Evolutionary conservation across 2,888 invertebrate species (phyloP).

Genomic region (Sipha maydis): DNA sequence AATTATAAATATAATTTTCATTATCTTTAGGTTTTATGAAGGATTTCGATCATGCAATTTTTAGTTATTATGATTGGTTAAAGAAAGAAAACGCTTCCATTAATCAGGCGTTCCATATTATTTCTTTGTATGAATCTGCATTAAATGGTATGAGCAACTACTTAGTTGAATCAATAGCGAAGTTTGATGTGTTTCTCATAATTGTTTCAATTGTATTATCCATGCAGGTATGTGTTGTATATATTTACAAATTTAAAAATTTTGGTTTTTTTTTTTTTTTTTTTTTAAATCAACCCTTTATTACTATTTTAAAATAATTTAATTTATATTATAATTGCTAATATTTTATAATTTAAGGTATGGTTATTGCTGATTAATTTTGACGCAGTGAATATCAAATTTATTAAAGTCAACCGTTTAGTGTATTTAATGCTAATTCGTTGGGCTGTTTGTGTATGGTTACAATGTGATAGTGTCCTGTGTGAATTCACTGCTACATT

Average conservation of each 20-base stretch:
- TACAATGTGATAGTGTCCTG: constrained; percentile 55
- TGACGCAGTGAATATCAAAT: constrained; percentile 36
- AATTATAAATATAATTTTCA: background rate
- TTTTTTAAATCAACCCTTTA: background rate
- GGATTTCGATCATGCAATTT: constrained; percentile 15
- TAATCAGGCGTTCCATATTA: constrained; percentile 6
- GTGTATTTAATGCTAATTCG: constrained; percentile 52
- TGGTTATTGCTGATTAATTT: constrained; percentile 36
- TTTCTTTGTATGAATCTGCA: constrained; percentile 38
- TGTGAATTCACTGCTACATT: constrained; percentile 48
- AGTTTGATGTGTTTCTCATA: constrained; percentile 50
- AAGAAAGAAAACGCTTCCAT: background rate
- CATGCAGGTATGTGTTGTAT: constrained; percentile 22
- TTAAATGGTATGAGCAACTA: constrained; percentile 41
- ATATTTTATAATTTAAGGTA: constrained; percentile 38
- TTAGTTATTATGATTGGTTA: constrained; percentile 52
- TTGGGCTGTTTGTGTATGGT: constrained; percentile 49
- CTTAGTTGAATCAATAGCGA: constrained; percentile 41
- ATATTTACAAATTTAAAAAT: background rate
- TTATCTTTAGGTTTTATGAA: constrained; percentile 26
- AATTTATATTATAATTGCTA: background rate
- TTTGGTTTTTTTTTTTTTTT: constrained; percentile 15
- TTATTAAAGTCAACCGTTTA: constrained; percentile 38
- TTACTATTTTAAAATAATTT: background rate
- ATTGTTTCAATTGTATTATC: constrained; percentile 49